phyloP scores from a whole-genome alignment of 2,797 vertebrate genomes.

The Megalops cyprinoides region DNA sequence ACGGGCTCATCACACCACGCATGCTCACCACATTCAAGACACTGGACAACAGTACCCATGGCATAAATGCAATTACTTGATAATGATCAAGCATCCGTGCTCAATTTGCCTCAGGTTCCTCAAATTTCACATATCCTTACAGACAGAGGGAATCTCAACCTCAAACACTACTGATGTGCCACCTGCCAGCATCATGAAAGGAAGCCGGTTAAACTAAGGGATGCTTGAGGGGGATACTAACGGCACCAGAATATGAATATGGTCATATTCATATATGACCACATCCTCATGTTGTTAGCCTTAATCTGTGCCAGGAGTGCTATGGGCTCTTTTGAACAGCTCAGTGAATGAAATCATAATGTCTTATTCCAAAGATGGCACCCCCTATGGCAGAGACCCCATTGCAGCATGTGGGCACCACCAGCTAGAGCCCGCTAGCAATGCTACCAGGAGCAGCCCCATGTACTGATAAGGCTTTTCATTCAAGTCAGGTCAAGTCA shows the following conservation, averaged over 20 bases:
- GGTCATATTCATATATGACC: too few species aligned
- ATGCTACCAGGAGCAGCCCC: too few species aligned
- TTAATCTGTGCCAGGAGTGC: too few species aligned
- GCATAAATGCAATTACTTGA: neutral
- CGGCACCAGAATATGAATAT: neutral
- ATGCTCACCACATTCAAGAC: neutral
- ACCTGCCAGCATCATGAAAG: neutral
- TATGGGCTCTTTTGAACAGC: too few species aligned
- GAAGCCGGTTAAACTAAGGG: neutral
- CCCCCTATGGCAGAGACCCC: too few species aligned
- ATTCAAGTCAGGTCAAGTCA: too few species aligned
- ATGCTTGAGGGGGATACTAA: neutral
- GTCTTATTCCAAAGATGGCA: too few species aligned
- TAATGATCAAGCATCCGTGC: neutral
- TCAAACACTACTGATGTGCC: neutral
- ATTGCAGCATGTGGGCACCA: too few species aligned
- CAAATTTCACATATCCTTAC: neutral
- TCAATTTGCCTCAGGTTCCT: neutral
- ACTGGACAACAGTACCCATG: neutral
- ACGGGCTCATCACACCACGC: neutral
- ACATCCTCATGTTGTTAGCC: too few species aligned
- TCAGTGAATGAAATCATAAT: too few species aligned
- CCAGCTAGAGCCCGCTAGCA: too few species aligned
- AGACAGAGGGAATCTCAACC: neutral
- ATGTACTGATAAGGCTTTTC: too few species aligned